Base-by-base conservation (phyloP, 1,140 invertebrate genomes). In the Drosophila persimilis region DNA sequence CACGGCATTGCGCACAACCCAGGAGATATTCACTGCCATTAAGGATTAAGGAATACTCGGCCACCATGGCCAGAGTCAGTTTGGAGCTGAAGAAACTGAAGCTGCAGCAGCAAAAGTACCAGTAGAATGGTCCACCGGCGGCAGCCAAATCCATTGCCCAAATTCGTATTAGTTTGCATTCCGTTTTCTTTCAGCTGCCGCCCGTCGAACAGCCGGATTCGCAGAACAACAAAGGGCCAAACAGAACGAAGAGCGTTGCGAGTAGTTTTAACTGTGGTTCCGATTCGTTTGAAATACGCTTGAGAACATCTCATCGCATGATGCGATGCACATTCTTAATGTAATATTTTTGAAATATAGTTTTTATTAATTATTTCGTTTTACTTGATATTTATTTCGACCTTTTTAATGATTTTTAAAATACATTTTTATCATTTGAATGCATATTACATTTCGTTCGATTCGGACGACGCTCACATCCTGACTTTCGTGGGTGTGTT, bases 101-200 rank as follows among this genome's bases (percentile, higher is more conserved):
- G 54, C 91, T 93, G 47, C 94, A 95, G 80, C 92, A 95, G 70
- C 92, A 94, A 35, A 93, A 93, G 57, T 92, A 94, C 52, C 94
- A 93, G 91, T 92, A 92, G 61, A 93, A 94, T 77, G 95, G 93
- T 61, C 95, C 95, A 48, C 93, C 93, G 73, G 94, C 96, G 78
- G 96, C 95, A 74, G 93, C 94, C 73, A 94, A 95, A 2, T 17
- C 8, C 44, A 8, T 29, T 50, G 13, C 5, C 26, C 6, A 17
- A 58, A 58, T 6, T 20, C 6, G 9, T 20, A 6, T 31, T 45
- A 3, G 44, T 17, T 15, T 3, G 6, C 2, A 8, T 15, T 7
- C 41, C 22, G 3, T 48, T 7, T 57, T 51, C 1, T 0, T 9
- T 55, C 92, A n/a, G 64, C 75, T 55, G 78, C 91, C 17, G 61